Evolutionary conservation across 2,888 invertebrate genomes (phyloP), one percentile per base, ranked within the genome.

Genomic region (Hymenopus coronatus): DNA sequence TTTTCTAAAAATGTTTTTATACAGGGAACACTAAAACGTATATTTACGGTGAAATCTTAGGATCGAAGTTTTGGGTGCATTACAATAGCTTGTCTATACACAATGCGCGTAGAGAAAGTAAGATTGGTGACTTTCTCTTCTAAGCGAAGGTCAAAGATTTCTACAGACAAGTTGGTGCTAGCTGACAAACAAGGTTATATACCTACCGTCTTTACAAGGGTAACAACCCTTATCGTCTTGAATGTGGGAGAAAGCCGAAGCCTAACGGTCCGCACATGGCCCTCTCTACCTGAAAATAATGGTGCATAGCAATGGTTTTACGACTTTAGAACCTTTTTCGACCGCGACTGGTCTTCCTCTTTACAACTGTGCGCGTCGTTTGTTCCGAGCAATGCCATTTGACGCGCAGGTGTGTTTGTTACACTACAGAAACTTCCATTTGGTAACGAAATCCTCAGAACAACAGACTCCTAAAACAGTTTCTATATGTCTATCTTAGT

Each of bases 271-370:
- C 7, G 46, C 46, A 12, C 14, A 70, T 20, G 25, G 54, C 8
- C 54, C 20, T 20, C 20, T 70, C 54, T 70, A 70, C 87, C 82
- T 87, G 30, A 4, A 82, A 40, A 27, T 33, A 87, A 82, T 82
- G 33, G 82, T n/a, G 87, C 40, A 70, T 70, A 70, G 87, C 82
- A 54, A 87, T 87, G 82, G 87, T 27, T 87, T 87, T 87, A 87
- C 33, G 33, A 87, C 87, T 82, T 81, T 33, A 28, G 9, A 27
- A 33, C 81, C 87, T 87, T 40, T 87, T 87, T 82, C n/a, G 87
- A 33, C 27, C 33, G 54, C 54, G 15, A 20, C 54, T 12, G 33
- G 33, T 33, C 33, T 87, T 82, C 82, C 30, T 33, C 82, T 87
- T 87, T 87, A 81, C 82, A 82, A 82, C 82, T 33, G 87, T 82